Evolutionary conservation across 1,140 invertebrate species (phyloP).

Genomic region (Eciton burchellii): DNA sequence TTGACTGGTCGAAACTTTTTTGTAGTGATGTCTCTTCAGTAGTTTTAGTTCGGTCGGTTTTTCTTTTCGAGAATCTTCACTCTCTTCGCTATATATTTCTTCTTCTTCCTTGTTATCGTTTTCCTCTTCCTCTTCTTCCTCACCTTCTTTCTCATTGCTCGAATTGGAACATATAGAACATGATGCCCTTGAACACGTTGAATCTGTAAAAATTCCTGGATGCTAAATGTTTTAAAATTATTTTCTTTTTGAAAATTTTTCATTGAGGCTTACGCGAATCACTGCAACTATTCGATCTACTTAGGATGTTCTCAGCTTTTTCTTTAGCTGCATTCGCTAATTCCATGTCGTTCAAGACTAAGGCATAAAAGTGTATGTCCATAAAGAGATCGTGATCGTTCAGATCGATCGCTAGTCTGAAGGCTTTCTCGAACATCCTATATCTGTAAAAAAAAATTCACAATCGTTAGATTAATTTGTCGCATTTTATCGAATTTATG

Average conservation of each 20-base stretch:
- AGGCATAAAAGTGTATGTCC: constrained; percentile 93
- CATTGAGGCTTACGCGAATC: constrained; percentile 83
- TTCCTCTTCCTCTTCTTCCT: constrained; percentile 82
- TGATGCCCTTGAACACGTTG: constrained; percentile 87
- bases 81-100: constrained; percentile 81
- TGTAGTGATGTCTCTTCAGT: constrained; percentile 77
- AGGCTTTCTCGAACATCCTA: constrained; percentile 93
- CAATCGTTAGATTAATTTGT: constrained; percentile 27
- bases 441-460: constrained; percentile 86
- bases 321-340: constrained; percentile 91
- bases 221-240: no score
- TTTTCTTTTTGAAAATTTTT: neutral
- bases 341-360: constrained; percentile 88
- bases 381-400: constrained; percentile 93
- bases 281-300: constrained; percentile 86
- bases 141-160: constrained; percentile 82
- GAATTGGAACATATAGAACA: constrained; percentile 86
- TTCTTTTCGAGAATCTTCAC: constrained; percentile 78
- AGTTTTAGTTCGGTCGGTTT: constrained; percentile 74
- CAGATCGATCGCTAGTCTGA: constrained; percentile 94
- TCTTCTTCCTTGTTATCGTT: constrained; percentile 81
- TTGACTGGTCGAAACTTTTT: constrained; percentile 81
- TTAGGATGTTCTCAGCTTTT: constrained; percentile 89
- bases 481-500: neutral
- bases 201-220: constrained; percentile 80